Conservation (phyloP, 2,113 vertebrate species). For the Trochalopteron elliotii region DNA sequence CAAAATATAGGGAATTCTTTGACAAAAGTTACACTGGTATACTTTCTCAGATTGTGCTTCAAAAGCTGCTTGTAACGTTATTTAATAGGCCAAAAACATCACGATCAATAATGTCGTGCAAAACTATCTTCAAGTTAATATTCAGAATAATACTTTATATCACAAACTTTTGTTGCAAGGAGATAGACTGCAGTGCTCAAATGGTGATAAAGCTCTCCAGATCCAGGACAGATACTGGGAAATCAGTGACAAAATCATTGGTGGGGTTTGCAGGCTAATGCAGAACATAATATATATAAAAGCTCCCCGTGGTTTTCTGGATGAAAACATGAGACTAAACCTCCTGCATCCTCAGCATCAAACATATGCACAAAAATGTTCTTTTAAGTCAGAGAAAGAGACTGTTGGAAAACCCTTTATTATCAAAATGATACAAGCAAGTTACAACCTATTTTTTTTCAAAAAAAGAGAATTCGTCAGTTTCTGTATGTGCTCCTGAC, state of each 20-base stretch:
- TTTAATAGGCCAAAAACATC: not conserved
- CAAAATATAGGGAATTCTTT: not conserved
- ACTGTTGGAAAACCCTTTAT: not conserved
- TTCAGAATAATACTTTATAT: not conserved
- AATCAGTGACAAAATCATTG: not conserved
- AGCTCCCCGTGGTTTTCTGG: not conserved
- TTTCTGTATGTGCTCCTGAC: not conserved
- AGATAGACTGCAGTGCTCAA: not conserved
- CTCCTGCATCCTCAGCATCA: not conserved
- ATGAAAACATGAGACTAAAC: not conserved
- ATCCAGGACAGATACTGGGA: not conserved
- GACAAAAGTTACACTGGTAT: not conserved
- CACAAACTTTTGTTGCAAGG: not conserved
- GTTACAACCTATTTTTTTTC: not conserved
- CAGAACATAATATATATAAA: not conserved
- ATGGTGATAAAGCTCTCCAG: not conserved
- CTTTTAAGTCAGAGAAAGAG: not conserved
- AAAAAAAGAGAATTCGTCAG: fast-evolving
- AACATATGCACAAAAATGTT: not conserved
- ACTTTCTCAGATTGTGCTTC: not conserved
- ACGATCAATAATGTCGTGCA: not conserved
- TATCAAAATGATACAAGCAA: not conserved
- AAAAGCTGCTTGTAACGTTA: not conserved
- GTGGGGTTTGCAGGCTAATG: not conserved
- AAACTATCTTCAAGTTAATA: not conserved